Evolutionary conservation across 2,113 vertebrate genomes (phyloP).

Genomic region (Paramisgurnus dabryanus): DNA sequence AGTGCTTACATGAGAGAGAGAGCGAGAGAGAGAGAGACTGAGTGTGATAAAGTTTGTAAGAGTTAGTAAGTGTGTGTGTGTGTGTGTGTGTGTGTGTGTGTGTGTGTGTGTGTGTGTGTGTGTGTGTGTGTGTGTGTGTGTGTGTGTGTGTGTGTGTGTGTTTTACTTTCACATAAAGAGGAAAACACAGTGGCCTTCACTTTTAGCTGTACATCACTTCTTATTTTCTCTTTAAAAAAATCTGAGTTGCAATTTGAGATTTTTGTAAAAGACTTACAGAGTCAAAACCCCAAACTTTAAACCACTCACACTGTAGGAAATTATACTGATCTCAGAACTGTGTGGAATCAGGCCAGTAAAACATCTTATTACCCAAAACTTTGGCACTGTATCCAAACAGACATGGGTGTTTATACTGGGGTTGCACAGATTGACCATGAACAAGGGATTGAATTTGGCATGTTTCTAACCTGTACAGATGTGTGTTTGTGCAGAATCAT

Average conservation of each 20-base stretch:
- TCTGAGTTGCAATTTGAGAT: no score
- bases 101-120: no score
- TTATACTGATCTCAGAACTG: background rate
- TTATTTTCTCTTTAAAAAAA: no score
- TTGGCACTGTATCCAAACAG: no score
- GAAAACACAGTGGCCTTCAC: no score
- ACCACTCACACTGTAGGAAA: background rate
- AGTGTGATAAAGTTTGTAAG: background rate
- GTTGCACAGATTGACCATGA: background rate
- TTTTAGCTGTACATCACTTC: no score
- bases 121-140: no score
- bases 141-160: background rate
- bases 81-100: no score
- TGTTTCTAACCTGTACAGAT: background rate
- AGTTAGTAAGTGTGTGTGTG: background rate
- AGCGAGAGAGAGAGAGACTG: background rate
- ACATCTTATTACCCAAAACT: background rate
- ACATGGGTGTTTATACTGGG: background rate
- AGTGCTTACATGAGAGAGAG: conserved; percentile 20
- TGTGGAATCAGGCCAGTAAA: background rate
- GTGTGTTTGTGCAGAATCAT: conserved; percentile 5
- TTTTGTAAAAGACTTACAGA: no score
- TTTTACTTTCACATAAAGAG: background rate
- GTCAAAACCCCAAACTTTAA: background rate
- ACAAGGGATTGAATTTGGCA: background rate